Evolutionary conservation across 2,888 invertebrate genomes (phyloP), one percentile per base, ranked within the genome.

Genomic region (Toxonevra muliebris): DNA sequence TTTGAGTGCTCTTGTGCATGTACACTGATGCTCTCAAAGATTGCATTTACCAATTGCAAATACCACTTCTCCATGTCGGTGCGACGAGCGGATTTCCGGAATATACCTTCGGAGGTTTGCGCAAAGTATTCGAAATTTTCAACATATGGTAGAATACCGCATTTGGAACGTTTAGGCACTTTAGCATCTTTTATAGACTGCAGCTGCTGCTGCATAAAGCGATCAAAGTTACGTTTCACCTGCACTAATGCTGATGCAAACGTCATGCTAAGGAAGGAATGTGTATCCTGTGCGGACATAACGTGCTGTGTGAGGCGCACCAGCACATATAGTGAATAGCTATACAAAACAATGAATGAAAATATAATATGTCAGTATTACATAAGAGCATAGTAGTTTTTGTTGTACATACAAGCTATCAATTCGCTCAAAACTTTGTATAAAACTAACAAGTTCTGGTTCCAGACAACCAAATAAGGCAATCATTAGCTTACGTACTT

Each of bases 51-150:
- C 76, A 96, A 86, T 83, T 92, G 88, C 43, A 90, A 88, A 84
- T 94, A 94, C 94, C 96, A 96, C 81, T 96, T 95, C 82, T 97
- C 96, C 75, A 97, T 88, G 86, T 97, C 97, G 1, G 93, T 92
- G 76, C 95, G 90, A 63, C 97, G 88, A 73, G 94, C 94, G 43
- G 95, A 93, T 79, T 91, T 92, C 71, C 90, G 90, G 84, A 98
- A 95, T 72, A 97, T 93, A 68, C 88, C 89, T 85, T 98, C 98
- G 15, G 96, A 92, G 65, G 92, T 93, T 75, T 88, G 88, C 13
- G 95, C 93, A 87, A 98, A 94, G 75, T 92, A 91, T 87, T 95
- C 96, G 85, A 97, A 93, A 85, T 95, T 95, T 69, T 91, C 90
- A 43, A 97, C 92, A 86, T 96, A 97, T 0, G 93, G 90, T 69